Evolutionary conservation across 2,888 invertebrate genomes (phyloP).

Genomic region (Cryptophagus acutangulus): DNA sequence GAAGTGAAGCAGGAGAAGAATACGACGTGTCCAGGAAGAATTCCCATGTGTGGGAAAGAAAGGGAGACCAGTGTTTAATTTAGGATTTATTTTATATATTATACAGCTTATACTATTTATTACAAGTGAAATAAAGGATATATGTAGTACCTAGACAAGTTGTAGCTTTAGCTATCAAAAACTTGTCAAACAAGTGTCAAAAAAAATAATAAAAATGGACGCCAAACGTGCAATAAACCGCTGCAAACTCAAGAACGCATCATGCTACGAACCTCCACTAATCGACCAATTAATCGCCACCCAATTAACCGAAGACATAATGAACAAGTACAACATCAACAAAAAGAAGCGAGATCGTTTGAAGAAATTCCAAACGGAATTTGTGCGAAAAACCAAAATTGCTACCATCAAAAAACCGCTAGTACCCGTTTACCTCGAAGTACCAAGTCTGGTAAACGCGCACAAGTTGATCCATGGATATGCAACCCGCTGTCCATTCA

Average conservation of each 20-base stretch:
- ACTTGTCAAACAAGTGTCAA: too few relatives aligned
- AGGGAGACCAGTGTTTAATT: too few relatives aligned
- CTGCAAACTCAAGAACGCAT: neutral
- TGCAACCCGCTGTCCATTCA: conserved; percentile 56
- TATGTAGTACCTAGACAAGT: too few relatives aligned
- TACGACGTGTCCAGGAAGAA: too few relatives aligned
- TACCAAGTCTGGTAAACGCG: conserved; percentile 34
- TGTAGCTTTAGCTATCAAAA: too few relatives aligned
- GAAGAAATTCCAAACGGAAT: conserved; percentile 35
- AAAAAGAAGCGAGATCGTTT: conserved; percentile 33
- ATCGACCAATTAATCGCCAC: conserved; percentile 34
- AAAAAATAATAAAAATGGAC: neutral
- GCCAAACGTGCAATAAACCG: neutral
- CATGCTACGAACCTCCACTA: conserved; percentile 15
- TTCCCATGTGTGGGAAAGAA: too few relatives aligned
- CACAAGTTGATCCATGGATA: conserved; percentile 53
- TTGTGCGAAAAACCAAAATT: conserved; percentile 34
- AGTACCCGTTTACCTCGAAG: conserved; percentile 37
- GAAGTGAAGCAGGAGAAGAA: too few relatives aligned
- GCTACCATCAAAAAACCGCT: conserved; percentile 35
- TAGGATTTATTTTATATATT: too few relatives aligned
- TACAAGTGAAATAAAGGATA: too few relatives aligned
- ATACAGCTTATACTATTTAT: too few relatives aligned
- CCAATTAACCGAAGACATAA: conserved; percentile 35
- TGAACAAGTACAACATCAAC: conserved; percentile 36